phyloP scores from a whole-genome alignment of 2,797 vertebrate genomes.

The Melanotaenia parkinsoni region DNA sequence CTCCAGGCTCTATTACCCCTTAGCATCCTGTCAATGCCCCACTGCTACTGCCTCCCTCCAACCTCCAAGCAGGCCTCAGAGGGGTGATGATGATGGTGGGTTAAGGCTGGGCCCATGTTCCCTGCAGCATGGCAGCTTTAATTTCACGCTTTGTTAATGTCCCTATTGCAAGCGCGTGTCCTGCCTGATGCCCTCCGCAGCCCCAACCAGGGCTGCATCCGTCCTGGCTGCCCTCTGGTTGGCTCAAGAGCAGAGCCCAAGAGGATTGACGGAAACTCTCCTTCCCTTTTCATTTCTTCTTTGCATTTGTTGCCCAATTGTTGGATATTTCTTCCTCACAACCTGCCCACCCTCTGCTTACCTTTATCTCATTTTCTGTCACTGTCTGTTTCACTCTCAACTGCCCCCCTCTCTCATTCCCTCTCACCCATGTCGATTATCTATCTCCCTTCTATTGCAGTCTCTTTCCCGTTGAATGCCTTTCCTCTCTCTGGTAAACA shows the following conservation, averaged over 20 bases:
- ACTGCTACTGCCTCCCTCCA: conserved; percentile 43
- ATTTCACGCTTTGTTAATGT: conserved; percentile 89
- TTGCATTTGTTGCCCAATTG: conserved; percentile 50
- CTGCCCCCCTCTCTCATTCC: conserved; percentile 58
- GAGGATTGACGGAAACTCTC: conserved; percentile 24
- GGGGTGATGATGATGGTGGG: conserved; percentile 63
- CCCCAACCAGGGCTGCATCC: conserved; percentile 64
- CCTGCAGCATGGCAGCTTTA: conserved; percentile 78
- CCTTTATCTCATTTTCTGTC: conserved; percentile 71
- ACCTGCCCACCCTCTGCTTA: conserved; percentile 59
- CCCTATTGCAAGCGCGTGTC: conserved; percentile 66
- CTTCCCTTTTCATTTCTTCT: conserved; percentile 16
- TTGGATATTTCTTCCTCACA: conserved; percentile 57
- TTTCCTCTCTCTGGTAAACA: conserved; percentile 65
- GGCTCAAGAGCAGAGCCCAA: conserved; percentile 50
- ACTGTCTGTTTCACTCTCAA: conserved; percentile 72
- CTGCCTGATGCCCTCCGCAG: conserved; percentile 65
- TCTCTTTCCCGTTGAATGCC: conserved; percentile 52
- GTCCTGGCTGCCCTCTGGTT: conserved; percentile 56
- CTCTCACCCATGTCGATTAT: conserved; percentile 71
- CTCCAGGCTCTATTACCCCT: conserved; percentile 82
- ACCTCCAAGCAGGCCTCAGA: conserved; percentile 55
- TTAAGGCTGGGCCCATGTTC: conserved; percentile 62
- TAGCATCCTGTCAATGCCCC: conserved; percentile 63
- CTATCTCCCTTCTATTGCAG: conserved; percentile 60